Evolutionary conservation across 2,888 invertebrate genomes (phyloP), one percentile per base, ranked within the genome.

Genomic region (Augiades crinisus): DNA sequence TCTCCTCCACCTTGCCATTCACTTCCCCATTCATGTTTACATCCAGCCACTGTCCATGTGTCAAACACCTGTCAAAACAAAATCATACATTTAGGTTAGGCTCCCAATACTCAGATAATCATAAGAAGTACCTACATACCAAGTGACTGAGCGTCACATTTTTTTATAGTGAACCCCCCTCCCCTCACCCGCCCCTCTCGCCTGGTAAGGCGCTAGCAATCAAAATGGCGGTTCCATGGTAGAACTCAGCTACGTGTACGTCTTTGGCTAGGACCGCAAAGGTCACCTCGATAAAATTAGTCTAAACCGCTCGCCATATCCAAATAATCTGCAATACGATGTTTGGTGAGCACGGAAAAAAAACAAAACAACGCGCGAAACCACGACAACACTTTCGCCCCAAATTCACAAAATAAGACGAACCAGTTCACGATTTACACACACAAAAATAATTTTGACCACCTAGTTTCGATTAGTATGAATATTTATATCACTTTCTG

Each of bases 181-280:
- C 71, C 70, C 72, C 68, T 72, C 61, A 70, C 67, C 63, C 70
- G 60, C 73, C 70, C 64, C 66, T 66, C 70, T 75, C 78, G 79
- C 72, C 78, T 77, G 75, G 73, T 75, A 76, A 77, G 78, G 78
- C 81, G 73, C 78, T 79, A 77, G 79, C 75, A 84, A 81, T 82
- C 86, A 85, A 87, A 86, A 87, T 87, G 86, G 86, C 86, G 84
- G 83, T 82, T 75, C 74, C 71, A 78, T 78, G 77, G 78, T 75
- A 72, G 72, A 72, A 67, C 70, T 75, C 67, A 79, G 68, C 75
- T 81, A 81, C 80, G 81, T 82, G 78, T 82, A 75, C 76, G 70
- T 64, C 60, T 67, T 56, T 53, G 53, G 22, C 34, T 58, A 67
- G 62, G 54, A 65, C 61, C 62, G 63, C 63, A 72, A 72, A 72